Percentiles rank a stretch among this genome's conserved stretches.
Conservation (phyloP, 1,140 invertebrate genomes). For the Coenobita brevimanus region DNA sequence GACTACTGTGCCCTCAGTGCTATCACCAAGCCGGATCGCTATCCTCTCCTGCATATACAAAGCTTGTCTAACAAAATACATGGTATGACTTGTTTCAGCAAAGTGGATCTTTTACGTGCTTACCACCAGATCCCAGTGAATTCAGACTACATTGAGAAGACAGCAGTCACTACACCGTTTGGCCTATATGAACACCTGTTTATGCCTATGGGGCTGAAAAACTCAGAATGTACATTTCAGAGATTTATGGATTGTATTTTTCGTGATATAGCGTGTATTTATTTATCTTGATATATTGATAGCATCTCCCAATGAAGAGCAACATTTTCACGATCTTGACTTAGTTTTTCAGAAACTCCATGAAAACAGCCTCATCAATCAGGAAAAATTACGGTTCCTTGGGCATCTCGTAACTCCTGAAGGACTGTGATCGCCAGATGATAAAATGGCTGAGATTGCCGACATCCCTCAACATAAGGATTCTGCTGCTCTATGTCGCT, state of each 20-base stretch:
- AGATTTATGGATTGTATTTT: background rate
- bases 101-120: background rate
- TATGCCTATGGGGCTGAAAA: background rate
- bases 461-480: too few relatives aligned
- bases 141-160: background rate
- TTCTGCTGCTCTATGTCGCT: too few relatives aligned
- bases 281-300: background rate
- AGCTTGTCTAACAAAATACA: background rate
- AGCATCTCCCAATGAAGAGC: too few relatives aligned
- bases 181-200: background rate
- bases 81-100: background rate
- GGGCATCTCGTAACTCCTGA: background rate
- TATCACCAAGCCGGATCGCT: background rate
- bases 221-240: background rate
- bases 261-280: background rate
- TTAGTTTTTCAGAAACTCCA: conserved; percentile 11
- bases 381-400: background rate
- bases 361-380: conserved; percentile 6
- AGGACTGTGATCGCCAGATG: conserved; percentile 6
- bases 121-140: background rate
- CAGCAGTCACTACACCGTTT: background rate
- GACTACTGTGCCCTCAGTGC: background rate
- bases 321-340: background rate
- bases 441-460: background rate
- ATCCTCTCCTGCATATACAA: background rate